phyloP scores from a whole-genome alignment of 2,113 vertebrate genomes.

The Seriola dumerili region DNA sequence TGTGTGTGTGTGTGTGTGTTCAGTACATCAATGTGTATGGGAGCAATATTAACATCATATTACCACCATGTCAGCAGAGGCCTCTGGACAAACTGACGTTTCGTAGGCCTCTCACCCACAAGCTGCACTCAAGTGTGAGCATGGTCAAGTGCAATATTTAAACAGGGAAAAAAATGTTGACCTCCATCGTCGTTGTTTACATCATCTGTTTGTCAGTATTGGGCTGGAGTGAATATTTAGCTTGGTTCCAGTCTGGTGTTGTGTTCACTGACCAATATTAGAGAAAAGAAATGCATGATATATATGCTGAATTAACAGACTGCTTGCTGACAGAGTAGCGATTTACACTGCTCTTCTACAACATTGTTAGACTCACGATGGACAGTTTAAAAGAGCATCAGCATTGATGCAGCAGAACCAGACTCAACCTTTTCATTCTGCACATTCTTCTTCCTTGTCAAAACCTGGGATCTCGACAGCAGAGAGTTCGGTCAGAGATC shows the following conservation, averaged over 20 bases:
- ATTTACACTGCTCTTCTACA: too few relatives aligned
- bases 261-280: neutral
- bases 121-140: neutral
- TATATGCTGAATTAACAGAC: neutral
- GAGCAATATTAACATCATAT: slow-evolving; percentile 24
- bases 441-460: neutral
- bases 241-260: neutral
- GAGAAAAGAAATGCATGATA: neutral
- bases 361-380: too few relatives aligned
- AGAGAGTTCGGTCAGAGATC: too few relatives aligned
- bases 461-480: too few relatives aligned
- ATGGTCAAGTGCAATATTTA: neutral
- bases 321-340: too few relatives aligned
- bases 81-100: neutral
- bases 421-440: neutral
- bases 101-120: neutral
- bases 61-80: neutral
- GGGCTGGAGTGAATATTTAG: slow-evolving; percentile 13
- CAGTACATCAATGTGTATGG: neutral
- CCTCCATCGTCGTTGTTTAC: neutral
- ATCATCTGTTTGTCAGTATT: neutral
- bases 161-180: too few relatives aligned
- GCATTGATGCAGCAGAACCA: neutral
- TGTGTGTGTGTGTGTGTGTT: slow-evolving; percentile 5
- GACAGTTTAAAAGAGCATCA: neutral